Conservation (phyloP, 2,888 invertebrate genomes). For the Carpatolechia fugitivella region DNA sequence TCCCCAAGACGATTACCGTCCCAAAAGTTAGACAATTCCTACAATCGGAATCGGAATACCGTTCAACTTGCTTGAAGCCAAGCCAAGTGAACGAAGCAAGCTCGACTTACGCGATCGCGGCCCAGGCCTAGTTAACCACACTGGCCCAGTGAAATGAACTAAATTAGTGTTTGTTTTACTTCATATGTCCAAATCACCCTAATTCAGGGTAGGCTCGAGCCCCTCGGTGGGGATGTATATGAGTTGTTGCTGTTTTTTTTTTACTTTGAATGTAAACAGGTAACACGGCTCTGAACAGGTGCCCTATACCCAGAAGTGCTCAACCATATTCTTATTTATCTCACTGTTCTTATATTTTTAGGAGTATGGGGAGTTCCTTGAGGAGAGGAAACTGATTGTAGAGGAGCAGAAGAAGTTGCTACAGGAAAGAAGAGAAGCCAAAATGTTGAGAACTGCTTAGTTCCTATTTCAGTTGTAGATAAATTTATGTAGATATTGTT, state of each 20-base stretch:
- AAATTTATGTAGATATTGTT: slow-evolving; percentile 15
- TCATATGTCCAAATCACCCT: neutral
- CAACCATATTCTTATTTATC: neutral
- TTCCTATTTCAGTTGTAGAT: slow-evolving; percentile 19
- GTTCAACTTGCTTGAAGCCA: too few relatives aligned
- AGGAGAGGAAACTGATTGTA: slow-evolving; percentile 84
- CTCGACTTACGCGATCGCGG: too few relatives aligned
- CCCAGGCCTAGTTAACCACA: too few relatives aligned
- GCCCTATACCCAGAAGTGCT: too few relatives aligned
- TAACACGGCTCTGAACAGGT: too few relatives aligned
- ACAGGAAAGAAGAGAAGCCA: slow-evolving; percentile 92
- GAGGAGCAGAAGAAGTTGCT: slow-evolving; percentile 87
- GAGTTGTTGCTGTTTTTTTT: too few relatives aligned
- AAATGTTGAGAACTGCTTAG: slow-evolving; percentile 89
- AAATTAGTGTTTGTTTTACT: neutral
- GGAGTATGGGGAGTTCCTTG: slow-evolving; percentile 90
- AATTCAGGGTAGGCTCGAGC: neutral
- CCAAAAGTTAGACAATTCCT: too few relatives aligned
- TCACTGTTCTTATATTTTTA: slow-evolving; percentile 34
- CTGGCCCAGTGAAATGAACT: too few relatives aligned
- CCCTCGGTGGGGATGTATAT: neutral
- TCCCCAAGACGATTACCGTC: too few relatives aligned
- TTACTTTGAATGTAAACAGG: too few relatives aligned
- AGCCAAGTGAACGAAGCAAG: too few relatives aligned
- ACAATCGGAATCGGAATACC: too few relatives aligned